Conservation (phyloP, 1,140 invertebrate genomes). For the Dolichoris vasculosae region DNA sequence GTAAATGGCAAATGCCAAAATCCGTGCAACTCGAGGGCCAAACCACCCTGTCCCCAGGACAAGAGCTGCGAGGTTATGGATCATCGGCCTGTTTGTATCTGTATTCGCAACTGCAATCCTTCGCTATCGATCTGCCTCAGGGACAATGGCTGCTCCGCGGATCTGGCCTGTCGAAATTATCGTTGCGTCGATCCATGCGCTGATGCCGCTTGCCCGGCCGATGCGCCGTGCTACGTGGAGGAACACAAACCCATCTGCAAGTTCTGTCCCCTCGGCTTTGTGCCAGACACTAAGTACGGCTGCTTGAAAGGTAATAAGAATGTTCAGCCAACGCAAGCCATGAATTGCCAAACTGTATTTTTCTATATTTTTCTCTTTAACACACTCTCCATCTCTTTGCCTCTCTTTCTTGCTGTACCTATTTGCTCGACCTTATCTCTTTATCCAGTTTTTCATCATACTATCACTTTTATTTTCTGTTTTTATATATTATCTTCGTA, state of each 20-base stretch:
- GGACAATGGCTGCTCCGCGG: conserved; percentile 89
- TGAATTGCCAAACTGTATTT: background rate
- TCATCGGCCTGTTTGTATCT: conserved; percentile 89
- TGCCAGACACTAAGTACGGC: conserved; percentile 91
- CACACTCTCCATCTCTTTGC: background rate
- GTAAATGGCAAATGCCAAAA: conserved; percentile 87
- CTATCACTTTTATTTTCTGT: background rate
- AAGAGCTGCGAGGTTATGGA: conserved; percentile 90
- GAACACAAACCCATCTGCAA: conserved; percentile 94
- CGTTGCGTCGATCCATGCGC: conserved; percentile 93
- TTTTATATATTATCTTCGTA: background rate
- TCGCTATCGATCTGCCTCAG: conserved; percentile 90
- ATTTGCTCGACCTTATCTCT: conserved; percentile 1
- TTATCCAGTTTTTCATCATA: background rate
- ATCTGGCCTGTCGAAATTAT: conserved; percentile 89
- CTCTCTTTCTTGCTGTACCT: conserved; percentile 5
- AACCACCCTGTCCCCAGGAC: conserved; percentile 79
- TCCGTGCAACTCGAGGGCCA: conserved; percentile 81
- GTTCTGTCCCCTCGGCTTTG: conserved; percentile 93
- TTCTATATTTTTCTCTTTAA: background rate
- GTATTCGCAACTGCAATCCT: conserved; percentile 89
- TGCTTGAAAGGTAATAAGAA: conserved; percentile 91
- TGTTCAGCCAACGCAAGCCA: conserved; percentile 24
- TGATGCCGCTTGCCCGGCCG: conserved; percentile 84
- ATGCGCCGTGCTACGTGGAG: conserved; percentile 91